A percentile compares a stretch with the other conserved stretches of the same genome.
These are phyloP conservation scores for Drosophila miranda DNA, from an alignment of 1,140 invertebrate genomes.

Conservation along the genomic window DNA sequence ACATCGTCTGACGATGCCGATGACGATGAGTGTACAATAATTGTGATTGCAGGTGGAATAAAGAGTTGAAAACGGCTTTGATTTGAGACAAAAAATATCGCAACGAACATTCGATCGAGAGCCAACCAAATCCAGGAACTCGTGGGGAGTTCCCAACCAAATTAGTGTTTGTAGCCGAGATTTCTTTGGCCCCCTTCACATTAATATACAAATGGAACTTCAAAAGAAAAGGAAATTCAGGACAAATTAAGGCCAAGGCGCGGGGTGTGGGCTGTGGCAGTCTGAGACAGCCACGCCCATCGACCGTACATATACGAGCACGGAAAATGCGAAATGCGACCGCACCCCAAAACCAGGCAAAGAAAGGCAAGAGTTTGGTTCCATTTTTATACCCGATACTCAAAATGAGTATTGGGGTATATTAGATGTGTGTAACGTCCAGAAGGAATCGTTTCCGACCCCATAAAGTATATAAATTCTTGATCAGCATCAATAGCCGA, in stretches of 20 bases:
- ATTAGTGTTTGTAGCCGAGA: no score
- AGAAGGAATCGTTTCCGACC: no score
- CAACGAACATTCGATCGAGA: no score
- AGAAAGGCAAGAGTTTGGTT: constrained; percentile 11
- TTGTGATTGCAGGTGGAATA: constrained; percentile 6
- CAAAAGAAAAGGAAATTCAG: constrained; percentile 10
- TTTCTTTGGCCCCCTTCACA: neutral
- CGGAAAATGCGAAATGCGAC: neutral
- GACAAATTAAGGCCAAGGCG: neutral
- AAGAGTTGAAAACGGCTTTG: neutral
- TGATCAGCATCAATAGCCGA: no score
- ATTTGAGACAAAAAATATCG: no score
- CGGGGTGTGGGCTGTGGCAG: constrained; percentile 3
- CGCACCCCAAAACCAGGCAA: constrained; percentile 30
- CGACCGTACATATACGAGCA: neutral
- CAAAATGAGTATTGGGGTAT: no score
- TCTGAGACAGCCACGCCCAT: constrained; percentile 1
- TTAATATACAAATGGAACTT: neutral
- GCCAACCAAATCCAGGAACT: no score
- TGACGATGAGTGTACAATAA: constrained; percentile 4
- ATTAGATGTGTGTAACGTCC: no score
- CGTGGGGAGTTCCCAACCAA: no score
- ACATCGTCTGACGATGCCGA: constrained; percentile 11
- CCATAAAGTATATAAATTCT: no score
- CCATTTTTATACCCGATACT: no score